Percentiles rank a stretch among this genome's conserved stretches.
phyloP scores from a whole-genome alignment of 2,797 vertebrate genomes.

The Florisuga fusca region DNA sequence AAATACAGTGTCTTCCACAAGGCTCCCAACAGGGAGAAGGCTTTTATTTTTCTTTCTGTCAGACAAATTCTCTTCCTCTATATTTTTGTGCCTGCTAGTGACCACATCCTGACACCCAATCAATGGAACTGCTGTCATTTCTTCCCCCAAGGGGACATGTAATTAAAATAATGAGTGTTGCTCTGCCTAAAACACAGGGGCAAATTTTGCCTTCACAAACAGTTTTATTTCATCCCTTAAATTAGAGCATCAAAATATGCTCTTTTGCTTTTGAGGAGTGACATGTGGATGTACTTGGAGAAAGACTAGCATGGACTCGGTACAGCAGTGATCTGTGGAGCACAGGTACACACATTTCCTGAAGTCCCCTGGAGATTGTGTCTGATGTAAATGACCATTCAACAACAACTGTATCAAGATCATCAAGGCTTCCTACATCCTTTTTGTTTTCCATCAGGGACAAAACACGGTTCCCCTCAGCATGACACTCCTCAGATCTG shows the following conservation, averaged over 20 bases:
- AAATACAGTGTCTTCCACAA: background rate
- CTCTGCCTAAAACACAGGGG: background rate
- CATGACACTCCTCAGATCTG: background rate
- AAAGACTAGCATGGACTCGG: background rate
- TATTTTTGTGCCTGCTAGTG: conserved; percentile 2
- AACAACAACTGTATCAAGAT: background rate
- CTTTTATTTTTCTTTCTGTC: background rate
- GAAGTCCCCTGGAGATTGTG: background rate
- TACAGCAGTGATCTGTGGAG: background rate
- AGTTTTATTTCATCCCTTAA: background rate
- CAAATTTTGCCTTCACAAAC: background rate
- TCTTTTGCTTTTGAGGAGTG: background rate
- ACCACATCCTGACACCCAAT: background rate
- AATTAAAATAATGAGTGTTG: background rate
- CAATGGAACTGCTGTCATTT: background rate
- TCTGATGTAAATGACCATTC: background rate
- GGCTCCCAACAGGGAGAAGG: background rate
- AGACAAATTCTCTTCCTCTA: background rate
- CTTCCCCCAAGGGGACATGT: background rate
- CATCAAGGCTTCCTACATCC: background rate
- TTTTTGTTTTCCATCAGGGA: background rate
- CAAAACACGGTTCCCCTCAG: background rate
- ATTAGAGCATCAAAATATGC: background rate
- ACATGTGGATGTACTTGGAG: background rate
- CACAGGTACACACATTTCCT: background rate